Evolutionary conservation across 2,797 vertebrate genomes (phyloP).

Genomic region (Denticeps clupeoides): DNA sequence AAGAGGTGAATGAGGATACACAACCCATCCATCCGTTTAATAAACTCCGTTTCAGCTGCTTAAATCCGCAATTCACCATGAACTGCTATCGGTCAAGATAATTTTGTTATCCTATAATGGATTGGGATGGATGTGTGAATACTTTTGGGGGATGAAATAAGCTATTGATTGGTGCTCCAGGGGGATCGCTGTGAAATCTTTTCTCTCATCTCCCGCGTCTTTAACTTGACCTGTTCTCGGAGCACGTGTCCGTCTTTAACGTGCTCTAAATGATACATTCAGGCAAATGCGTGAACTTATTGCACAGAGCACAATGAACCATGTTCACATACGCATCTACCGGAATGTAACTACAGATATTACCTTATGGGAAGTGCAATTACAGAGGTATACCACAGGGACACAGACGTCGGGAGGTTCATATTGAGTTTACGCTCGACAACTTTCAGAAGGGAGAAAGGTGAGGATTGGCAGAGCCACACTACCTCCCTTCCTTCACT

Average conservation of each 20-base stretch:
- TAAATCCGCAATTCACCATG: not conserved
- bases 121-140: slow-evolving; percentile 25
- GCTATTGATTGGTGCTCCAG: slow-evolving; percentile 46
- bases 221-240: slow-evolving; percentile 35
- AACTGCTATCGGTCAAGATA: slow-evolving; percentile 2
- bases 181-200: slow-evolving; percentile 38
- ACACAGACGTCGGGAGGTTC: slow-evolving; percentile 8
- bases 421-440: slow-evolving; percentile 12
- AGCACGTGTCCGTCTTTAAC: slow-evolving; percentile 28
- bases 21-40: not conserved
- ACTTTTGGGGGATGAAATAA: slow-evolving; percentile 42
- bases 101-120: slow-evolving; percentile 21
- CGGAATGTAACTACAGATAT: slow-evolving; percentile 58
- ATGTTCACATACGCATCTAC: slow-evolving; percentile 53
- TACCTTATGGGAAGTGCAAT: slow-evolving; percentile 56
- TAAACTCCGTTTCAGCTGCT: not conserved
- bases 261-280: slow-evolving; percentile 35
- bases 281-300: slow-evolving; percentile 20
- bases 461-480: too few relatives aligned
- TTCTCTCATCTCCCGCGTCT: slow-evolving; percentile 18
- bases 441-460: not conserved
- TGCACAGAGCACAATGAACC: slow-evolving; percentile 32
- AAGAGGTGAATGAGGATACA: not conserved
- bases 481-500: too few relatives aligned
- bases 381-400: slow-evolving; percentile 32